These are phyloP conservation scores for Argopecten irradians DNA, from an alignment of 1,140 invertebrate species.

Conservation along the genomic window DNA sequence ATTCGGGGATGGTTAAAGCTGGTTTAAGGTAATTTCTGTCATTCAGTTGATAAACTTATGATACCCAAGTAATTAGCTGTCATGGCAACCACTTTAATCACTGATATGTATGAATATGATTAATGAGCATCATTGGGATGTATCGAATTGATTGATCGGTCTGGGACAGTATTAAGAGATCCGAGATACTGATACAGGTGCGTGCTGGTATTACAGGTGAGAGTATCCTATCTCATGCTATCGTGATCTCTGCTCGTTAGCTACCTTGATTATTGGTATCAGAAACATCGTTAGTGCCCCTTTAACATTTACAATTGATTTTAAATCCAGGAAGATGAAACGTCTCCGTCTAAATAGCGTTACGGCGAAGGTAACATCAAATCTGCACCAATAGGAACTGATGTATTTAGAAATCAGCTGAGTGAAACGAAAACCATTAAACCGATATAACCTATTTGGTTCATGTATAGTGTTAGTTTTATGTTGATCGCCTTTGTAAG, in stretches of 20 bases:
- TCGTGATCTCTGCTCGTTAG: neutral
- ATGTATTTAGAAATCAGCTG: too few relatives aligned
- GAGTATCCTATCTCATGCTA: neutral
- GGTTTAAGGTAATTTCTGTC: conserved; percentile 7
- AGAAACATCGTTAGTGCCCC: neutral
- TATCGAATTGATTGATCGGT: neutral
- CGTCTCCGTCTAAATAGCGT: neutral
- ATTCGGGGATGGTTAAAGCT: neutral
- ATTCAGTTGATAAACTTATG: neutral
- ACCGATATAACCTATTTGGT: too few relatives aligned
- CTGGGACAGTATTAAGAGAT: neutral
- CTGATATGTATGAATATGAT: conserved; percentile 12
- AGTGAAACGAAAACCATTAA: too few relatives aligned
- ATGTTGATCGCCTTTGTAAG: too few relatives aligned
- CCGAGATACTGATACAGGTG: neutral
- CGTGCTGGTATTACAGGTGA: neutral
- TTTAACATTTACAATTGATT: neutral
- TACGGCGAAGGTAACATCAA: too few relatives aligned
- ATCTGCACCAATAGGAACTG: neutral
- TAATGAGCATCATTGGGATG: neutral
- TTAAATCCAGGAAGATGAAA: neutral
- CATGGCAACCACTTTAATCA: conserved; percentile 8
- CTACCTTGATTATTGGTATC: neutral
- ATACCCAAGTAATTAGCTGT: neutral
- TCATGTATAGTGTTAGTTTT: too few relatives aligned